phyloP scores from a whole-genome alignment of 2,797 vertebrate genomes.

The Epinephelus malabaricus region DNA sequence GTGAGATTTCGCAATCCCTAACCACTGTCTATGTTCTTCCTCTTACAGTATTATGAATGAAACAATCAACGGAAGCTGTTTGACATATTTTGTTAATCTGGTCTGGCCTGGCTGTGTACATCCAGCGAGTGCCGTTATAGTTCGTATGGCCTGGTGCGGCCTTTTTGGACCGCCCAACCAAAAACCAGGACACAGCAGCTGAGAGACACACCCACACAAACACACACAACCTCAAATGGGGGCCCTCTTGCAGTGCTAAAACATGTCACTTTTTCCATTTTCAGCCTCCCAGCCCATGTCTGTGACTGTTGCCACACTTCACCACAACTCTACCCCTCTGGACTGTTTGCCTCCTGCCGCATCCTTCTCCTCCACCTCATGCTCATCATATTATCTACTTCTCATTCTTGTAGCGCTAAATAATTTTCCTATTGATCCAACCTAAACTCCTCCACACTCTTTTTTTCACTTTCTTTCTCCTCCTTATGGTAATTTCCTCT shows the following conservation, averaged over 20 bases:
- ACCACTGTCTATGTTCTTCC: background rate
- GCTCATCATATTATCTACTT: constrained; percentile 17
- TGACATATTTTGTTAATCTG: background rate
- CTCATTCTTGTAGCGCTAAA: constrained; percentile 1
- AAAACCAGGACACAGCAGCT: constrained; percentile 52
- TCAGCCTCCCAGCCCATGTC: constrained; percentile 47
- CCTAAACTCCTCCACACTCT: background rate
- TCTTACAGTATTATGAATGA: constrained; percentile 10
- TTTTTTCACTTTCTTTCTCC: background rate
- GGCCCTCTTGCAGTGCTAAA: constrained; percentile 63
- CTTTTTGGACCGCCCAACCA: constrained; percentile 21
- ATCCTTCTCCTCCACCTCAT: constrained; percentile 40
- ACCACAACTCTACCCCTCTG: constrained; percentile 42
- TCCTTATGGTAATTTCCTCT: background rate
- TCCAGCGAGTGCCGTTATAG: background rate
- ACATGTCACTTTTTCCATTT: constrained; percentile 76
- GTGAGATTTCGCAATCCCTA: background rate
- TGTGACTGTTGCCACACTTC: constrained; percentile 50
- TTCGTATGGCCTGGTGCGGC: constrained; percentile 24
- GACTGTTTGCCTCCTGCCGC: constrained; percentile 19
- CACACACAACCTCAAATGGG: constrained; percentile 59
- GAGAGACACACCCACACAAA: constrained; percentile 53
- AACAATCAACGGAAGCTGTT: background rate
- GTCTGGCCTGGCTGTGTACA: background rate
- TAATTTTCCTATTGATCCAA: background rate